Conservation (phyloP, 2,113 vertebrate genomes). For the Atrichornis clamosus region DNA sequence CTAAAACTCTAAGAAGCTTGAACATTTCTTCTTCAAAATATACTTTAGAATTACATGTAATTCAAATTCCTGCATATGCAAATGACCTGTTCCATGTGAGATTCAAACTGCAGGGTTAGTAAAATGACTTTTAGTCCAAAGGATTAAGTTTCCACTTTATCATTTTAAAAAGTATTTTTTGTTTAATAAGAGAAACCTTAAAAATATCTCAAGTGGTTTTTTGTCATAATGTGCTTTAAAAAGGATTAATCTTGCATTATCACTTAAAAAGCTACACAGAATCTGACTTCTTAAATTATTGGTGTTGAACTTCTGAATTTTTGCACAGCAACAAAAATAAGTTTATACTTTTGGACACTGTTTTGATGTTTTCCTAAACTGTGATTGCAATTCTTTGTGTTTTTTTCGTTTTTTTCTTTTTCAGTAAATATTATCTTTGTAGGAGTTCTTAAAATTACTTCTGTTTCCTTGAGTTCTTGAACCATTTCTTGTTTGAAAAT, state of each 20-base stretch:
- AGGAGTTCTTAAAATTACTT: not conserved
- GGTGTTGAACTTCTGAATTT: not conserved
- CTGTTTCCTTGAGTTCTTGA: not conserved
- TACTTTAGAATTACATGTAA: not conserved
- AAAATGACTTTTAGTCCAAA: not conserved
- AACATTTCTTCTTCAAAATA: not conserved
- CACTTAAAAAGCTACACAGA: not conserved
- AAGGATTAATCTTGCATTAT: not conserved
- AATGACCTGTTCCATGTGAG: not conserved
- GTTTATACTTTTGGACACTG: not conserved
- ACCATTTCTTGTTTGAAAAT: not conserved
- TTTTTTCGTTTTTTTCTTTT: not conserved
- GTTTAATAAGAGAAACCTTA: not conserved
- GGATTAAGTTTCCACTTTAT: not conserved
- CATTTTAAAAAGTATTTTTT: not conserved
- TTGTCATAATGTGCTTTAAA: not conserved
- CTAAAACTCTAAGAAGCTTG: not conserved
- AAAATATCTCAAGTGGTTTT: not conserved
- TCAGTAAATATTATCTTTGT: not conserved
- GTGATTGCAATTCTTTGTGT: not conserved
- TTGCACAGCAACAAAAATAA: not conserved
- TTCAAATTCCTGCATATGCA: not conserved
- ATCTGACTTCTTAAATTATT: not conserved
- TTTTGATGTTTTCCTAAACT: not conserved
- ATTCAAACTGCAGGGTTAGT: not conserved